Base-by-base conservation (phyloP, 2,113 vertebrate genomes). In the Lepisosteus oculatus region DNA sequence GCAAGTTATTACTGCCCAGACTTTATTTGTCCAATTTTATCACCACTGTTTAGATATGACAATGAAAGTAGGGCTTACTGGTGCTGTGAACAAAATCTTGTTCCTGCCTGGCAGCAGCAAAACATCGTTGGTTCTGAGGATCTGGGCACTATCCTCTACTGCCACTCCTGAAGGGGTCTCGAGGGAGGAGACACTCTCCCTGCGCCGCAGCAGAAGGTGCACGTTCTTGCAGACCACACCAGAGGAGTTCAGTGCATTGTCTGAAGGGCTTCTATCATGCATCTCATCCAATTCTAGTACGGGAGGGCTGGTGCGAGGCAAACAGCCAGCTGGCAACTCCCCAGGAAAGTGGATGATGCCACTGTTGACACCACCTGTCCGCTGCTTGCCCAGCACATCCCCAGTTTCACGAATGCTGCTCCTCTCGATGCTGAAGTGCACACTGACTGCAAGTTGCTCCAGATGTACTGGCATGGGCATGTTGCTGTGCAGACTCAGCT, bases 171-270 rank as follows among this genome's bases (percentile, higher is more conserved):
- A 77, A 2, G 93, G 80, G 1, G 86, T 69, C n/a, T 96, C 95
- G 65, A 93, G 78, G 0, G 92, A 89, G 0, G 90, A 77, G 80
- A 72, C 61, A 78, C 91, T 92, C 76, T 97, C 95, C 43, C 91
- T 93, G n/a, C 88, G 79, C 0, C 95, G 88, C 11, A 98, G 88
- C 13, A 99, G 79, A 92, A 99, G 86, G 85, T 99, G 97, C 3
- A 92, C 90, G 0, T 99, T 99, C 74, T 90, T 97, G 83, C 97
- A 99, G 67, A 98, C 91, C 29, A 99, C 93, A 2, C 97, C 95
- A 0, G 94, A 87, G 0, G 92, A 94, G 87, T 85, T 95, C 72
- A 98, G 77, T 0, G 91, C 85, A 74, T 92, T 93, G 74, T 98
- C 97, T 0, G 96, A 92, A 0, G 96, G 95, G 68, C 96, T 98